phyloP scores from a whole-genome alignment of 2,113 vertebrate genomes.

The Oostethus manadensis region DNA sequence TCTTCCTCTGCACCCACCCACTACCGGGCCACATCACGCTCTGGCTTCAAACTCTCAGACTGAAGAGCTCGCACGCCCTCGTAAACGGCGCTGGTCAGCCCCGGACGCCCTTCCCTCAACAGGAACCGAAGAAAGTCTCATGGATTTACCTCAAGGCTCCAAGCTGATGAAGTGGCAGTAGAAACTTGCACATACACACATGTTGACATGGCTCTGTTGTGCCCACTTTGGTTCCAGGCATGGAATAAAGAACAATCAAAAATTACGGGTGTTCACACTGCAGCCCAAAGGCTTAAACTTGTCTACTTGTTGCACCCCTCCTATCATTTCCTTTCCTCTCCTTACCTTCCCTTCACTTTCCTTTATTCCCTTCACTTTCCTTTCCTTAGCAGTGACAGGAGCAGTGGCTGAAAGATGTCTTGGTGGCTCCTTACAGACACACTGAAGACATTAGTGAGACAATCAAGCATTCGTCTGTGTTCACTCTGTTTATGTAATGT shows the following conservation, averaged over 20 bases:
- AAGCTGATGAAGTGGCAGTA: constrained; percentile 75
- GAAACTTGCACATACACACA: constrained; percentile 53
- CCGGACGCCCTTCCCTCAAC: constrained; percentile 57
- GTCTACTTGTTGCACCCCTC: constrained; percentile 12
- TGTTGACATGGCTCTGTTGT: constrained; percentile 59
- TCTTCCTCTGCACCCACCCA: constrained; percentile 29
- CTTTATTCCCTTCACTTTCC: not conserved
- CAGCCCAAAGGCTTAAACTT: constrained; percentile 38
- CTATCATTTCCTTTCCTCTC: constrained; percentile 1
- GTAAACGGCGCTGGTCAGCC: constrained; percentile 75
- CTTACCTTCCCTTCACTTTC: not conserved
- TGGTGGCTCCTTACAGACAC: constrained; percentile 56
- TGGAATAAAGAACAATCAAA: constrained; percentile 44
- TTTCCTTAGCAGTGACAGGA: constrained; percentile 25
- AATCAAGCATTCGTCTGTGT: constrained; percentile 74
- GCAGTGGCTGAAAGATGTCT: constrained; percentile 47
- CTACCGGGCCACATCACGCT: constrained; percentile 14
- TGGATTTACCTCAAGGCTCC: constrained; percentile 74
- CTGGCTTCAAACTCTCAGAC: constrained; percentile 17
- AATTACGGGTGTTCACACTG: constrained; percentile 52
- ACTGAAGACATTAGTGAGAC: constrained; percentile 70
- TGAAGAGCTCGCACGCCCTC: constrained; percentile 47
- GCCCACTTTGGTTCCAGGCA: constrained; percentile 64
- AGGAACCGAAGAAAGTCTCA: constrained; percentile 51
- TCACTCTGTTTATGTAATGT: constrained; percentile 70